These are phyloP conservation scores for Saturnia pavonia DNA, from an alignment of 2,888 invertebrate genomes.

Conservation along the genomic window DNA sequence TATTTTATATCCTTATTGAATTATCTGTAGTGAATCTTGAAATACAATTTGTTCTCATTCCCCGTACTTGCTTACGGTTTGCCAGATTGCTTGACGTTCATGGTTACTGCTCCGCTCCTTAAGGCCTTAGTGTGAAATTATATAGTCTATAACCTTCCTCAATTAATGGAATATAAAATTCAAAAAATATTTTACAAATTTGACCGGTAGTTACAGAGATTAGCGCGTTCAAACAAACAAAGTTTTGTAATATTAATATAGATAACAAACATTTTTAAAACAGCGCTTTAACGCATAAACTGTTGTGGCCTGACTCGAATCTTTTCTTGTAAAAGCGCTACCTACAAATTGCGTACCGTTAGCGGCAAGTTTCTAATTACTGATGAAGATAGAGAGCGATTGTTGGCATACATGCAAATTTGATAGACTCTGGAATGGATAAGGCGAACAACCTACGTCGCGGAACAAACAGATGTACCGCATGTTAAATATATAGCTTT, in stretches of 20 bases:
- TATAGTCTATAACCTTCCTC: too few relatives aligned
- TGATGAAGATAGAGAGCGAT: slow-evolving; percentile 67
- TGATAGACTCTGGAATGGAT: slow-evolving; percentile 58
- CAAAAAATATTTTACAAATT: too few relatives aligned
- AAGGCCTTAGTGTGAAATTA: too few relatives aligned
- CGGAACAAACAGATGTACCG: slow-evolving; percentile 18
- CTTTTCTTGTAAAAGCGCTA: slow-evolving; percentile 48
- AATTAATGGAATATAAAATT: too few relatives aligned
- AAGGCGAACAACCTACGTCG: slow-evolving; percentile 24
- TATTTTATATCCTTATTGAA: not conserved
- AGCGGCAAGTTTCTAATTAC: slow-evolving; percentile 75
- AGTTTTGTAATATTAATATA: not conserved
- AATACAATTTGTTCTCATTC: too few relatives aligned
- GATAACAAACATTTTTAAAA: slow-evolving; percentile 1
- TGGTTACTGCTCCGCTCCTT: too few relatives aligned
- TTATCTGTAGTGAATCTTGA: too few relatives aligned
- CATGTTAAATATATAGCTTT: slow-evolving; percentile 19
- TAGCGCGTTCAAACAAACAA: too few relatives aligned
- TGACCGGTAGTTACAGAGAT: too few relatives aligned
- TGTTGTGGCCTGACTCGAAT: slow-evolving; percentile 31
- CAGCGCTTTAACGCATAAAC: not conserved
- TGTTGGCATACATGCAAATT: slow-evolving; percentile 73
- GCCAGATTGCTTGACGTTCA: too few relatives aligned
- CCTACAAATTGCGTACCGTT: slow-evolving; percentile 68
- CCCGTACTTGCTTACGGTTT: too few relatives aligned